Conservation (phyloP, 2,888 invertebrate species). For the Teinopalpus imperialis region DNA sequence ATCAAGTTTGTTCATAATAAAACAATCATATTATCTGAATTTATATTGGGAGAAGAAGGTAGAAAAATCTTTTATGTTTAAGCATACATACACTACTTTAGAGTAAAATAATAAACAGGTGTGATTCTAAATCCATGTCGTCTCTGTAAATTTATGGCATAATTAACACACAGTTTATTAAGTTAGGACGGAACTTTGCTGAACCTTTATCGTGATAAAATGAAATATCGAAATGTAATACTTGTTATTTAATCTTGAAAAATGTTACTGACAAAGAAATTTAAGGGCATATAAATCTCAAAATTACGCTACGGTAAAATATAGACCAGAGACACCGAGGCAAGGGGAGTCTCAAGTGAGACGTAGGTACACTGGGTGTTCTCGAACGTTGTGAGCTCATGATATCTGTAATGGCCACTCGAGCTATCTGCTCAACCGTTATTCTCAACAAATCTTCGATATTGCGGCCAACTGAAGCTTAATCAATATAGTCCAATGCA, state of each 20-base stretch:
- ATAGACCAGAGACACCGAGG: slow-evolving; percentile 30
- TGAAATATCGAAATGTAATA: slow-evolving; percentile 24
- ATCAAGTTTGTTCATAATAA: too few relatives aligned
- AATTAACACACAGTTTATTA: too few relatives aligned
- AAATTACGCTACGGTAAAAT: slow-evolving; percentile 47
- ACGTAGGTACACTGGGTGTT: slow-evolving; percentile 57
- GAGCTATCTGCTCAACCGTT: slow-evolving; percentile 72
- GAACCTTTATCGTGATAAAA: slow-evolving; percentile 9
- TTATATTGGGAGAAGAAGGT: too few relatives aligned
- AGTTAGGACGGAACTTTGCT: too few relatives aligned
- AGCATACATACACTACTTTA: too few relatives aligned
- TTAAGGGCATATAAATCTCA: slow-evolving; percentile 27
- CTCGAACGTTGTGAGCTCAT: slow-evolving; percentile 61
- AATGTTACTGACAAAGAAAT: slow-evolving; percentile 18
- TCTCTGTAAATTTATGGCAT: too few relatives aligned
- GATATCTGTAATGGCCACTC: slow-evolving; percentile 78
- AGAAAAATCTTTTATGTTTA: too few relatives aligned
- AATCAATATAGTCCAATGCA: slow-evolving; percentile 53
- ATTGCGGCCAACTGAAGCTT: slow-evolving; percentile 63
- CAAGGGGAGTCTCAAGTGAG: slow-evolving; percentile 52
- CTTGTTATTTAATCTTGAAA: neutral
- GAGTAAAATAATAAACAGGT: too few relatives aligned
- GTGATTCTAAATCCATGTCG: too few relatives aligned
- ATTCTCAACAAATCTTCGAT: slow-evolving; percentile 75
- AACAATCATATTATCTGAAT: too few relatives aligned